Base-by-base conservation (phyloP, 2,113 vertebrate species). In the Petroica traversi region DNA sequence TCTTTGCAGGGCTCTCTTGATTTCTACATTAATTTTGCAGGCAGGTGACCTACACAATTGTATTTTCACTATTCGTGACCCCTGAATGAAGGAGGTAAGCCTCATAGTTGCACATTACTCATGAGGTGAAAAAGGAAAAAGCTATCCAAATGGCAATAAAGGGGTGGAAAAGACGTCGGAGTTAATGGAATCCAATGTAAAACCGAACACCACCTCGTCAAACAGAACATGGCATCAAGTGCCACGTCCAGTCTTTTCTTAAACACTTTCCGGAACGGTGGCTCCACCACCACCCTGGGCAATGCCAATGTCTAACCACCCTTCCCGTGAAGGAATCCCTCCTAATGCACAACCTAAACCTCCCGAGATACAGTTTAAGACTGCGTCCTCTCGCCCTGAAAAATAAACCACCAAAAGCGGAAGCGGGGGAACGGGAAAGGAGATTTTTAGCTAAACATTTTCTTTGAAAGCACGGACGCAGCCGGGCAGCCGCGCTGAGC, bases 401-500 rank as follows among this genome's bases (percentile, higher is more conserved):
- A 88, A 73, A 18, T 10, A 63, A 76, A 25, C 22, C 46, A 54
- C 6, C 8, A 15, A 34, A 57, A 5, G 7, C 29, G 5, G 5
- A 3, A 69, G 15, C 8, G 26, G 11, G 1, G 8, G 6, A 36
- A 29, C 8, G 4, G 3, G 8, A 66, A 26, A 19, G 1, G 2
- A 22, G 8, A 29, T 18, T 54, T 54, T 67, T 12, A 15, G 26
- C 11, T 20, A 4, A 26, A 14, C 7, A 2, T 18, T 20, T 61
- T 43, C 38, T 13, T 3, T 20, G 29, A 26, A 74, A 66, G n/a
- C 2, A 10, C 31, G 19, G 20, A 25, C 2, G 3, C 3, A 11
- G 4, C 1, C 2, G 8, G 11, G 4, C 24, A 12, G 29, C 25
- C 23, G 5, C n/a, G 6, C 8, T 0, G 34, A 41, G 40, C 34